Evolutionary conservation across 2,888 invertebrate genomes (phyloP).

Genomic region (Xestobium rufovillosum): DNA sequence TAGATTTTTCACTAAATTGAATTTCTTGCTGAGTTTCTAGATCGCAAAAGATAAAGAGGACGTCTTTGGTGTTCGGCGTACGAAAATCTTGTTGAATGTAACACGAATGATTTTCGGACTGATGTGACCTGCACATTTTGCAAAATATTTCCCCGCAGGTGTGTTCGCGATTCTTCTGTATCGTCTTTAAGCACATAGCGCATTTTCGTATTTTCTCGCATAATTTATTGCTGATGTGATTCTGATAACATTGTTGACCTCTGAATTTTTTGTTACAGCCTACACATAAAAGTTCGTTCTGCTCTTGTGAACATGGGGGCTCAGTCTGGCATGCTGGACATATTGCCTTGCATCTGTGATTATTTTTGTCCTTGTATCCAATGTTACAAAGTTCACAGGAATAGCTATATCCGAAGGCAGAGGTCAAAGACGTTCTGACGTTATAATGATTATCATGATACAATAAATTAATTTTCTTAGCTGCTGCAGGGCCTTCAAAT

Average conservation of each 20-base stretch:
- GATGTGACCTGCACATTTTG: conserved; percentile 15
- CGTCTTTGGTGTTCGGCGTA: conserved; percentile 10
- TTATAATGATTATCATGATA: conserved; percentile 23
- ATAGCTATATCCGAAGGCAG: conserved; percentile 24
- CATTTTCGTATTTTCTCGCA: no score
- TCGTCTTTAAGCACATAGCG: conserved; percentile 16
- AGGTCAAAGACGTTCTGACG: conserved; percentile 24
- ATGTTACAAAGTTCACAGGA: conserved; percentile 25
- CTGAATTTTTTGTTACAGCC: conserved; percentile 15
- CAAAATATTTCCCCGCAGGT: conserved; percentile 11
- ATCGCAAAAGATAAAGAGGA: conserved; percentile 22
- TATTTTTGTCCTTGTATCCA: conserved; percentile 19
- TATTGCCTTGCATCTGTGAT: no score
- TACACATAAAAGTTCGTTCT: conserved; percentile 10
- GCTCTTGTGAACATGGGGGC: conserved; percentile 12
- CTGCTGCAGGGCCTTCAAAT: conserved; percentile 12
- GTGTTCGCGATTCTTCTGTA: conserved; percentile 4
- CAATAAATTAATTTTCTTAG: conserved; percentile 21
- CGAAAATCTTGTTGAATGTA: conserved; percentile 12
- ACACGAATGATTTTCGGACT: conserved; percentile 14
- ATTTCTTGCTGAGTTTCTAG: conserved; percentile 21
- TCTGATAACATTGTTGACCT: conserved; percentile 12
- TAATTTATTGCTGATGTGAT: no score
- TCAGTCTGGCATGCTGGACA: conserved; percentile 12
- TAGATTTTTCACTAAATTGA: no score